Base-by-base conservation (phyloP, 2,888 invertebrate species). In the Leptinotarsa juncta region DNA sequence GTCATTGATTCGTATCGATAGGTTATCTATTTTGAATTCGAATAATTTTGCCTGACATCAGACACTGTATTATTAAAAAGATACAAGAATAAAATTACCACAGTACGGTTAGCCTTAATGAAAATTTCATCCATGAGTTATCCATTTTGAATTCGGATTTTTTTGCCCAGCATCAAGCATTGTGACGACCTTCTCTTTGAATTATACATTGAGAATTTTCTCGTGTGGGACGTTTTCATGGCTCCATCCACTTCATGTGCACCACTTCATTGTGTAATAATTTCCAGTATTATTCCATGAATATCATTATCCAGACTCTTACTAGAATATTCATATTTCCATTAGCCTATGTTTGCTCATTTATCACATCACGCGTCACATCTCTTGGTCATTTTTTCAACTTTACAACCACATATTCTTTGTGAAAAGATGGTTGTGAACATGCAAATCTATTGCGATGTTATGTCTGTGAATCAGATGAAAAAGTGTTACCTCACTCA, bases 311-410 rank as follows among this genome's bases (percentile, higher is more conserved):
- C 23, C 14, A 20, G 23, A 57, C 20, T 57, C 23, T 15, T 3
- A 23, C 57, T 57, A 23, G 26, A 57, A 57, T 57, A 57, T 57
- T 57, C 57, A 57, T 57, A 20, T 57, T 57, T 57, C 10, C 57
- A 57, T 57, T 23, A 57, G 12, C 23, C 57, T n/a, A 51, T 23
- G 57, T 57, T 57, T 23, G 26, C 23, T 20, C 57, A 57, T 7
- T 57, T 20, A 57, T 57, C 20, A 57, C 23, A 23, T 15, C 23
- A 15, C 26, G 4, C 20, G 7, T 14, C 23, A 14, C 23, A 3
- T 23, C 12, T 57, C 23, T 51, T 10, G n/a, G 14, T n/a, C 16
- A 51, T n/a, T 51, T 51, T 51, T n/a, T 14, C n/a, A 16, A 16
- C 15, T 50, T 32, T 0, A 42, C 10, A 42, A 42, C 10, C 42